Conservation (phyloP, 2,888 invertebrate genomes). For the Nebria salina region DNA sequence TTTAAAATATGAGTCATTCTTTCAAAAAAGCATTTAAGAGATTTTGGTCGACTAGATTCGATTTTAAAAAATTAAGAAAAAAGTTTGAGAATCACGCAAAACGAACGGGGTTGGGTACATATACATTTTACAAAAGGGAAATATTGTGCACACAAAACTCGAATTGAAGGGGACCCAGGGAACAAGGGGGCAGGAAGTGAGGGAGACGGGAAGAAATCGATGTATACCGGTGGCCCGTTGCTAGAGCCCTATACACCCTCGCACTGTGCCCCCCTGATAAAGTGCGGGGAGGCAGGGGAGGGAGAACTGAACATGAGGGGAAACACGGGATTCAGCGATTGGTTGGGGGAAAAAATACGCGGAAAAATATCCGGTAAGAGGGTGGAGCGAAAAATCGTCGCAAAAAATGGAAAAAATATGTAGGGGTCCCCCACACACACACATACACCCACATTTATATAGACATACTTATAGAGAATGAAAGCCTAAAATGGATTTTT, state of each 20-base stretch:
- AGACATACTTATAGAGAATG: no score
- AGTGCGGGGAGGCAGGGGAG: background rate
- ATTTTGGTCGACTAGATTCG: no score
- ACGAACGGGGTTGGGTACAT: no score
- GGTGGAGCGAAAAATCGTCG: background rate
- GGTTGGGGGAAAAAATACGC: slow-evolving; percentile 5
- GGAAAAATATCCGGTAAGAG: background rate
- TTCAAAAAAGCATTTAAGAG: no score
- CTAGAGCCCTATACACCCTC: background rate
- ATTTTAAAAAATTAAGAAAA: no score
- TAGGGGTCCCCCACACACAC: background rate
- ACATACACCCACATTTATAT: no score
- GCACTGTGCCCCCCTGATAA: background rate
- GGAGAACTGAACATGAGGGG: background rate
- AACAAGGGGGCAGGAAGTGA: background rate
- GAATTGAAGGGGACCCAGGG: background rate
- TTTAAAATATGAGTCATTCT: no score
- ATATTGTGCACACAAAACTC: no score
- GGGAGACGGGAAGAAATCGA: slow-evolving; percentile 13
- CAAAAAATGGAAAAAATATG: background rate
- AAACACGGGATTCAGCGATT: background rate
- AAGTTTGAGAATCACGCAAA: no score
- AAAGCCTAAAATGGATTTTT: no score
- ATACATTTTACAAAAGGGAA: no score
- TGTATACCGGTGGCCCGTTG: background rate